Percentiles rank a stretch among this genome's conserved stretches.
These are phyloP conservation scores for Tridacna crocea DNA, from an alignment of 2,888 invertebrate genomes.

Conservation along the genomic window DNA sequence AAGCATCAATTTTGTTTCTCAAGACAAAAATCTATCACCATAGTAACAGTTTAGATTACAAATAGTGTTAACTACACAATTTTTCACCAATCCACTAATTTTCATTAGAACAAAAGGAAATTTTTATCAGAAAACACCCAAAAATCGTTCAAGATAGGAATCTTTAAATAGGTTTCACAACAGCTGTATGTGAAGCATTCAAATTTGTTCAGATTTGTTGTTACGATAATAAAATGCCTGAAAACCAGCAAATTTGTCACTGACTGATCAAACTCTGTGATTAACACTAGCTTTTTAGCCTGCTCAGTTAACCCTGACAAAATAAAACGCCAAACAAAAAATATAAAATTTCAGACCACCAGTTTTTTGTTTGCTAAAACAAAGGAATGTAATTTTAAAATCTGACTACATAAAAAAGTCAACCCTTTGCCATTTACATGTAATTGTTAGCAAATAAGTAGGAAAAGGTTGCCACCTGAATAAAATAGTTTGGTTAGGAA, in stretches of 20 bases:
- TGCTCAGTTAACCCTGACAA: conserved; percentile 29
- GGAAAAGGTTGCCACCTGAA: too few relatives aligned
- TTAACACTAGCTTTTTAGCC: conserved; percentile 30
- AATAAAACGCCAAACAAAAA: conserved; percentile 26
- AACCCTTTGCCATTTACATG: too few relatives aligned
- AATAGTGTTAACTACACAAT: not conserved
- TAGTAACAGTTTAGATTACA: not conserved
- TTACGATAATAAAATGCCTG: conserved; percentile 48
- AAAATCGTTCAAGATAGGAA: not conserved
- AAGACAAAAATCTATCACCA: not conserved
- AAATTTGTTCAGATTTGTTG: conserved; percentile 22
- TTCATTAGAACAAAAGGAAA: conserved; percentile 18
- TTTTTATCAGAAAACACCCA: conserved; percentile 15
- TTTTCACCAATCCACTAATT: not conserved
- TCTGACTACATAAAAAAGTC: not conserved
- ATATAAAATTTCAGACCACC: conserved; percentile 18
- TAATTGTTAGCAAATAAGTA: too few relatives aligned
- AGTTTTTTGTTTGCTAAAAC: not conserved
- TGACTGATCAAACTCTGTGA: conserved; percentile 32
- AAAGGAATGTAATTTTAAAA: conserved; percentile 2
- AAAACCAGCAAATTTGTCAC: conserved; percentile 53
- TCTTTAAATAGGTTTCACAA: not conserved
- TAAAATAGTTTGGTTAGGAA: too few relatives aligned
- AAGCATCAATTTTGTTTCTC: not conserved
- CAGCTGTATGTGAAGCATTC: conserved; percentile 10